A percentile compares a stretch with the other conserved stretches of the same genome.
These are phyloP conservation scores for Toxotes jaculatrix DNA, from an alignment of 2,113 vertebrate genomes.

Conservation along the genomic window DNA sequence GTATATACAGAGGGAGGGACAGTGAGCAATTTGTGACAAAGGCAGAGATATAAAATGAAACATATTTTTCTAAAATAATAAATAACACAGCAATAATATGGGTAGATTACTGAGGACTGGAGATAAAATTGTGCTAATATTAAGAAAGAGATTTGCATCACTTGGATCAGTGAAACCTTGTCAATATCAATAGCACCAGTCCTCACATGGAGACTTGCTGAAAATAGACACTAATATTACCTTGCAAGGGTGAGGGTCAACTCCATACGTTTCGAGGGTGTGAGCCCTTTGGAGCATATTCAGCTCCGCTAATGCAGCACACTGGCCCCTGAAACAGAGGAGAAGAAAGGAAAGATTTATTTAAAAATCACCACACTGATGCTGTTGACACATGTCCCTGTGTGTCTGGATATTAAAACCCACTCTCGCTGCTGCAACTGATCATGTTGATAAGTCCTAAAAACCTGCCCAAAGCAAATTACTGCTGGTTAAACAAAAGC, in stretches of 20 bases:
- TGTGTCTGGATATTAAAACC: too few relatives aligned
- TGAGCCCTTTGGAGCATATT: constrained; percentile 96
- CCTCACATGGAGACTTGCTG: not conserved
- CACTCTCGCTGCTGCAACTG: too few relatives aligned
- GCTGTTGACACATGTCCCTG: not conserved
- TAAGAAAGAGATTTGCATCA: not conserved
- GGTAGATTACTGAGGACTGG: not conserved
- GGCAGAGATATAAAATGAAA: not conserved
- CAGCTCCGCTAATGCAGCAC: constrained; percentile 91
- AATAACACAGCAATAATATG: not conserved
- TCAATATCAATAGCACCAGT: not conserved
- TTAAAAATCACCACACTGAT: not conserved
- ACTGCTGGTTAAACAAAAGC: too few relatives aligned
- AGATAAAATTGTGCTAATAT: not conserved
- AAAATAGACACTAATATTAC: constrained; percentile 78
- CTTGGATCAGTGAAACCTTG: not conserved
- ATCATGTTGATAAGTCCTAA: too few relatives aligned
- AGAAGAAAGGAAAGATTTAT: constrained; percentile 9
- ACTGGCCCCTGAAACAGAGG: constrained; percentile 89
- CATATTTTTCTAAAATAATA: not conserved
- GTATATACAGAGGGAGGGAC: not conserved
- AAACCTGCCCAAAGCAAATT: too few relatives aligned
- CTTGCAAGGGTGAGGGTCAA: constrained; percentile 99
- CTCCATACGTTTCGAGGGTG: constrained; percentile 95
- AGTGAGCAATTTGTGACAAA: not conserved